Evolutionary conservation across 2,888 invertebrate genomes (phyloP), one percentile per base, ranked within the genome.

Genomic region (Campoplex capitator): DNA sequence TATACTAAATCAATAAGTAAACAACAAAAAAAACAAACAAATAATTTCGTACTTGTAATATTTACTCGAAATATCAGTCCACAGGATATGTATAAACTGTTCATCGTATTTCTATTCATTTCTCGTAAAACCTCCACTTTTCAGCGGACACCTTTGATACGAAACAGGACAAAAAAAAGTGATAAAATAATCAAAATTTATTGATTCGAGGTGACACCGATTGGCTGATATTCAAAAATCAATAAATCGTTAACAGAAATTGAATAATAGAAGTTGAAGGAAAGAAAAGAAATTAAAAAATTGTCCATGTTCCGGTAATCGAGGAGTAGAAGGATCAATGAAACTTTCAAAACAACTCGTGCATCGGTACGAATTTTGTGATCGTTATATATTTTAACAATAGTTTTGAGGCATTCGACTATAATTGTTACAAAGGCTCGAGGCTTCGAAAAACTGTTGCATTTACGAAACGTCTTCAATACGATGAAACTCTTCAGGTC

Each of bases 291-390:
- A 51, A 51, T n/a, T 6, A 18, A 18, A 6, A n/a, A 4, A 51
- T 16, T 16, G 2, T 16, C 3, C 3, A 16, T 48, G 16, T n/a
- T 51, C 18, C 51, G 1, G n/a, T 3, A n/a, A 18, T 7, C 18
- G 18, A 51, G 16, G 18, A 7, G 51, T 13, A 13, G 28, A 28
- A 16, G 8, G 62, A 32, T 28, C 7, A 28, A 71, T 48, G 8
- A 28, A 48, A 35, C 45, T 62, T 45, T 48, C 42, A 35, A 48
- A 28, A 70, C 35, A 42, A 70, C 65, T 62, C 71, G 80, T 76
- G 75, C 75, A 65, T 84, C 32, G 48, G 75, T 84, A 80, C 23
- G 75, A 80, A 84, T 76, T 80, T 80, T 84, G 71, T 76, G 58
- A 76, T 28, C 28, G 32, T 54, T 48, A 38, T 83, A 65, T 70